phyloP scores from a whole-genome alignment of 2,797 vertebrate genomes.

The Phoeniculus purpureus region DNA sequence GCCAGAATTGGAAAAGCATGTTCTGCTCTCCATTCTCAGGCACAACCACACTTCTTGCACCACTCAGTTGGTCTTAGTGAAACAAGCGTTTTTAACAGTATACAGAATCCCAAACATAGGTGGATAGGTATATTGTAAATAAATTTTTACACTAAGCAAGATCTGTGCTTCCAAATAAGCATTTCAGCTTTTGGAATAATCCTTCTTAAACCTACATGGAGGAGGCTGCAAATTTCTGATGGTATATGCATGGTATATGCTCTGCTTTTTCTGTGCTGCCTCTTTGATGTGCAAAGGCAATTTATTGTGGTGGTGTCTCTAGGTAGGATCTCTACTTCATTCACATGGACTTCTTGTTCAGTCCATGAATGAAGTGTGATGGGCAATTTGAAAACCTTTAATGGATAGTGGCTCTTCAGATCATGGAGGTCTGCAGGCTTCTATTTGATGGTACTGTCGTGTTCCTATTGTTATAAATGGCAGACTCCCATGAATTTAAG shows the following conservation, averaged over 20 bases:
- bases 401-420: neutral
- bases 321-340: neutral
- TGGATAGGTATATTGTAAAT: neutral
- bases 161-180: neutral
- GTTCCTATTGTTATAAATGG: neutral
- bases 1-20: neutral
- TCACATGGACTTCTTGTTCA: neutral
- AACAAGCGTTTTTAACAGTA: neutral
- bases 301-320: neutral
- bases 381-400: neutral
- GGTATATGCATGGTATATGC: neutral
- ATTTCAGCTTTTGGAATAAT: neutral
- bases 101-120: neutral
- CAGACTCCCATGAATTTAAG: neutral
- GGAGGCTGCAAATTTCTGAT: neutral
- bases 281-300: neutral
- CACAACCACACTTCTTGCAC: neutral
- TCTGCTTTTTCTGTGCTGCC: neutral
- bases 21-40: neutral
- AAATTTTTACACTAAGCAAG: neutral
- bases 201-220: neutral
- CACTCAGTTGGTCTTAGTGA: neutral
- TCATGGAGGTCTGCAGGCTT: neutral
- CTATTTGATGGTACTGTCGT: too few species aligned
- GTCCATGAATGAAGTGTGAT: neutral